Conservation (phyloP, 2,888 invertebrate species). For the Zele albiditarsus region DNA sequence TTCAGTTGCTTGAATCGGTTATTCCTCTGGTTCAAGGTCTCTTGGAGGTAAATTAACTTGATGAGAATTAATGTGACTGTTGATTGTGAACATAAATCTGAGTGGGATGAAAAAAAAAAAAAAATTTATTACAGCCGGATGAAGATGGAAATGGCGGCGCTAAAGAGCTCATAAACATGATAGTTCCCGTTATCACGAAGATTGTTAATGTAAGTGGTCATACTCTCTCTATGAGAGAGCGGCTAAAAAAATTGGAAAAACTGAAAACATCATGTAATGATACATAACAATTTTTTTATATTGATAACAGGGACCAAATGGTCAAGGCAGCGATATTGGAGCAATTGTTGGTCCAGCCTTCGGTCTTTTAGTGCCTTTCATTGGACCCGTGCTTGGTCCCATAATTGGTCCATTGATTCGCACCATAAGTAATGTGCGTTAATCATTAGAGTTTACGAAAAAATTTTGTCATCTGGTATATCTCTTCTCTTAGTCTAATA, state of each 20-base stretch:
- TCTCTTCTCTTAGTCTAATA: not conserved
- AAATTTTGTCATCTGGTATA: constrained; percentile 9
- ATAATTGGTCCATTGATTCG: constrained; percentile 63
- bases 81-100: not conserved
- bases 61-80: not conserved
- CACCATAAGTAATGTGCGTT: constrained; percentile 63
- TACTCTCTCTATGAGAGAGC: not conserved
- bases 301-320: constrained; percentile 61
- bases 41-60: constrained; percentile 61
- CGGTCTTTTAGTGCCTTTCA: constrained; percentile 62
- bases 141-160: constrained; percentile 43
- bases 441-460: not conserved
- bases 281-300: not conserved
- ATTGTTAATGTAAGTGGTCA: constrained; percentile 30
- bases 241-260: too few relatives aligned
- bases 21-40: constrained; percentile 66
- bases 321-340: constrained; percentile 63
- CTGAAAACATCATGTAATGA: not conserved
- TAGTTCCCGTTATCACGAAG: constrained; percentile 26
- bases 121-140: constrained; percentile 48
- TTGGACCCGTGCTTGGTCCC: constrained; percentile 66
- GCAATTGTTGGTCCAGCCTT: constrained; percentile 64
- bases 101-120: constrained; percentile 12
- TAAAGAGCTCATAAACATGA: constrained; percentile 34
- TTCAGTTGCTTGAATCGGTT: constrained; percentile 60